phyloP scores from a whole-genome alignment of 2,888 invertebrate species.

The Oscheius onirici region DNA sequence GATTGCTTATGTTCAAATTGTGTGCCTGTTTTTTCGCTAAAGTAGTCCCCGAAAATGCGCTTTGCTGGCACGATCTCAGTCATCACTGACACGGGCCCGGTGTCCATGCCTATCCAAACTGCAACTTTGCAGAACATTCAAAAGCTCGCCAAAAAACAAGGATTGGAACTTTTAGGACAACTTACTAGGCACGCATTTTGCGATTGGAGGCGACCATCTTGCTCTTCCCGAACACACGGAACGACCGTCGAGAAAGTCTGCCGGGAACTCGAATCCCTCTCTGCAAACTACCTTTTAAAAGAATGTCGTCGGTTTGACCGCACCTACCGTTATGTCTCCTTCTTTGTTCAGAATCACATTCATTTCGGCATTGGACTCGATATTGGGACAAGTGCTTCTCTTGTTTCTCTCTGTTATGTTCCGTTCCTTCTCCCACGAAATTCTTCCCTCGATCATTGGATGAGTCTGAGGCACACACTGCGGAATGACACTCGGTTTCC shows the following conservation, averaged over 20 bases:
- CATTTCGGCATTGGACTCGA: slow-evolving; percentile 25
- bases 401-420: slow-evolving; percentile 23
- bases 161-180: no score
- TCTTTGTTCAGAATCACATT: slow-evolving; percentile 32
- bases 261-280: slow-evolving; percentile 56
- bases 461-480: slow-evolving; percentile 70
- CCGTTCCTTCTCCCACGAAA: slow-evolving; percentile 61
- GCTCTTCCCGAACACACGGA: slow-evolving; percentile 93
- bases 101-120: no score
- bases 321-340: slow-evolving; percentile 41
- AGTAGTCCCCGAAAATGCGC: no score
- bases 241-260: slow-evolving; percentile 72
- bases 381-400: slow-evolving; percentile 12
- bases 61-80: no score
- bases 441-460: slow-evolving; percentile 69
- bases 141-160: no score
- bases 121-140: no score
- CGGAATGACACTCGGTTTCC: slow-evolving; percentile 68
- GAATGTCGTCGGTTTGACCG: background rate
- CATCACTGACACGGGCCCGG: no score
- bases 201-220: slow-evolving; percentile 88
- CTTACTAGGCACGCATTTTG: slow-evolving; percentile 83
- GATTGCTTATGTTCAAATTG: no score
- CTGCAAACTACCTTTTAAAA: slow-evolving; percentile 63
- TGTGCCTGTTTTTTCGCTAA: no score